A percentile compares a stretch with the other conserved stretches of the same genome.
Conservation (phyloP, 2,888 invertebrate species). For the Thereva nobilitata region DNA sequence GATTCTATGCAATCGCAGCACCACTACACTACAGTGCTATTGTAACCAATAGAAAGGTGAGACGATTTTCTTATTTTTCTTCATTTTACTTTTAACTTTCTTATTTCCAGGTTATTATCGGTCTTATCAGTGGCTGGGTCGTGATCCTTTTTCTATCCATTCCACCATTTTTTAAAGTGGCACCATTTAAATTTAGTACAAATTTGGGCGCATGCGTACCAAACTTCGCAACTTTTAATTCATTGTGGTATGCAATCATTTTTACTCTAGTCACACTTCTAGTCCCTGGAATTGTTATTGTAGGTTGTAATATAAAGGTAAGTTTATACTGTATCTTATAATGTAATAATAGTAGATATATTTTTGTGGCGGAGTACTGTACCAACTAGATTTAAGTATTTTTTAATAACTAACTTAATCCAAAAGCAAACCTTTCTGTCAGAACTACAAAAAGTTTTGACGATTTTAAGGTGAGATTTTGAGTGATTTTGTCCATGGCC, state of each 20-base stretch:
- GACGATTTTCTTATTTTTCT: constrained; percentile 8
- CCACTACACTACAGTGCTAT: constrained; percentile 79
- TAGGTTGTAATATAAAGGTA: constrained; percentile 73
- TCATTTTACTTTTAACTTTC: not conserved
- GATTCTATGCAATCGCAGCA: constrained; percentile 79
- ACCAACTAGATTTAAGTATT: too few species aligned
- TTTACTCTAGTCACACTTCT: constrained; percentile 69
- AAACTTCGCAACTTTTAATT: constrained; percentile 67
- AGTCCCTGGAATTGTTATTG: constrained; percentile 69
- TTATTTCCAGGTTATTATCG: constrained; percentile 64
- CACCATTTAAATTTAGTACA: constrained; percentile 62
- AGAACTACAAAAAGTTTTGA: too few species aligned
- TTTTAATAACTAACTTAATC: too few species aligned
- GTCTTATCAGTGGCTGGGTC: constrained; percentile 71
- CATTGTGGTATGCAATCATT: constrained; percentile 67
- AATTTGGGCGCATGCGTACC: constrained; percentile 70
- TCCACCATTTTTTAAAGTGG: constrained; percentile 66
- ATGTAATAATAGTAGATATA: too few species aligned
- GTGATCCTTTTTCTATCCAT: constrained; percentile 66
- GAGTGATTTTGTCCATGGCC: too few species aligned
- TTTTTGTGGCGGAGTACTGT: too few species aligned
- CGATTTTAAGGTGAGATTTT: too few species aligned
- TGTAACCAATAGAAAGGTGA: constrained; percentile 72
- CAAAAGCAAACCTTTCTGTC: too few species aligned
- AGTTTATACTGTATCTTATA: constrained; percentile 32